Evolutionary conservation across 1,140 invertebrate genomes (phyloP).

Genomic region (Acromyrmex echinatior): DNA sequence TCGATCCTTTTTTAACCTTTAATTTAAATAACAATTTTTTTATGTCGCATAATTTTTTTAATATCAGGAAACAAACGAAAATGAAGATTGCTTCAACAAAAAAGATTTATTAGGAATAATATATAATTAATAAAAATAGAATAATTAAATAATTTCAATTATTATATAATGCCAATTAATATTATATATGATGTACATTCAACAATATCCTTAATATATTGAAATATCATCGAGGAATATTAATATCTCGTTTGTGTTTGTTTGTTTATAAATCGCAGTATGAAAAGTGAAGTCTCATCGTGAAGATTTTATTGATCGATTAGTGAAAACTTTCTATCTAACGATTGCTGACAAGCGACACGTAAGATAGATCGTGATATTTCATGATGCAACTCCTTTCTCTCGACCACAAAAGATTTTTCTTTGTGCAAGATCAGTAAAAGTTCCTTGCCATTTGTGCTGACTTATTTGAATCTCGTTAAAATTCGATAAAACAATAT

Average conservation of each 20-base stretch:
- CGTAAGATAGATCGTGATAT: slow-evolving; percentile 46
- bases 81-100: background rate
- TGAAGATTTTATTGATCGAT: slow-evolving; percentile 48
- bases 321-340: slow-evolving; percentile 49
- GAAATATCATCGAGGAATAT: slow-evolving; percentile 13
- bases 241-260: slow-evolving; percentile 3
- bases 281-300: slow-evolving; percentile 22
- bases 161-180: background rate
- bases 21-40: background rate
- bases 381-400: slow-evolving; percentile 64
- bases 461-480: background rate
- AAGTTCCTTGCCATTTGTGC: slow-evolving; percentile 22
- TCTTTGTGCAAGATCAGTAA: slow-evolving; percentile 36
- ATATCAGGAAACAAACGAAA: background rate
- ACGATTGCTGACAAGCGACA: slow-evolving; percentile 27
- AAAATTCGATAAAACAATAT: background rate
- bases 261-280: background rate
- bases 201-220: background rate
- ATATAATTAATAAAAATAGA: background rate
- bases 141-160: background rate
- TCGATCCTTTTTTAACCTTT: background rate
- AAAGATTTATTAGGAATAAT: background rate
- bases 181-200: background rate
- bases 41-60: background rate
- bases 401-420: slow-evolving; percentile 59